phyloP scores from a whole-genome alignment of 2,113 vertebrate species.

The Beaufortia kweichowensis region DNA sequence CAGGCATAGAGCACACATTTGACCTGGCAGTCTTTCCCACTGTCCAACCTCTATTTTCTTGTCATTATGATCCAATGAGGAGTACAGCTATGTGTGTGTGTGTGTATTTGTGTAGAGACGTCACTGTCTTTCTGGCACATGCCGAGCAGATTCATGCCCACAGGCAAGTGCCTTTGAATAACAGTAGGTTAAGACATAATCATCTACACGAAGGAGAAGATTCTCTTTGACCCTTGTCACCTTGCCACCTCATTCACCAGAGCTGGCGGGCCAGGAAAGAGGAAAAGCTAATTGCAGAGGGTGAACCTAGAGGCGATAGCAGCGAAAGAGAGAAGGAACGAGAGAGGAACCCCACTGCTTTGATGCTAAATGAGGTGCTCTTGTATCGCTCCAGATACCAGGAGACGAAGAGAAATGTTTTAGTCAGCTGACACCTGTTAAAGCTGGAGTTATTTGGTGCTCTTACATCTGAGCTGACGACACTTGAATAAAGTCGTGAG shows the following conservation, averaged over 20 bases:
- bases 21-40: constrained; percentile 43
- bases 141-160: constrained; percentile 68
- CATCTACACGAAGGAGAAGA: constrained; percentile 72
- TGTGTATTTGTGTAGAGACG: constrained; percentile 49
- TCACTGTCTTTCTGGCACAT: constrained; percentile 57
- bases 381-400: constrained; percentile 35
- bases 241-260: constrained; percentile 65
- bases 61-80: constrained; percentile 46
- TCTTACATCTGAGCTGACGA: not conserved
- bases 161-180: constrained; percentile 70
- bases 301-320: constrained; percentile 64
- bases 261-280: constrained; percentile 51
- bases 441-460: constrained; percentile 8
- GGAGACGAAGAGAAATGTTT: constrained; percentile 15
- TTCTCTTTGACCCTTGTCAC: constrained; percentile 76
- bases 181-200: constrained; percentile 77
- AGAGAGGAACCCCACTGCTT: constrained; percentile 15
- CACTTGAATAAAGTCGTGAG: constrained; percentile 1
- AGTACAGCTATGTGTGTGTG: constrained; percentile 11
- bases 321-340: constrained; percentile 48
- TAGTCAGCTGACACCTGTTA: constrained; percentile 44
- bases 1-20: constrained; percentile 40
- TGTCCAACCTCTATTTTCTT: constrained; percentile 42
- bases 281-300: constrained; percentile 59
- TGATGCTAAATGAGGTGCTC: constrained; percentile 35